Percentiles rank a stretch among this genome's conserved stretches.
Evolutionary conservation across 2,888 invertebrate genomes (phyloP).

Genomic region (Macaria liturata): DNA sequence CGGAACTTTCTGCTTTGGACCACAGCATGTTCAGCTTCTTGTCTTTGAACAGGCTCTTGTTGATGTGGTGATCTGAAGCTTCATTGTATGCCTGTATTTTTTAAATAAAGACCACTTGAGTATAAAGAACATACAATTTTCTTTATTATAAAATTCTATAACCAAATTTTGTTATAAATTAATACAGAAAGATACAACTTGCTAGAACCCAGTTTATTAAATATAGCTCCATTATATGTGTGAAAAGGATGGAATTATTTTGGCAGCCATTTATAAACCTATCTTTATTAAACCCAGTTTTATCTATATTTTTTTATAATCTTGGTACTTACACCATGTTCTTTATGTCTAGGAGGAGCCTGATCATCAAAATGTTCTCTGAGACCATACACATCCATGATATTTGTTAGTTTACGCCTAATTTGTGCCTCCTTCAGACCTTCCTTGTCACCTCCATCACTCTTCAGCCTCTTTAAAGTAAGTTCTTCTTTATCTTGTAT

Average conservation of each 20-base stretch:
- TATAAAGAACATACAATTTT: no score
- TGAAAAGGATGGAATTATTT: no score
- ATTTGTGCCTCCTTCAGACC: conserved; percentile 92
- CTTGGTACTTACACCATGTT: conserved; percentile 73
- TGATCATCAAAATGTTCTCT: conserved; percentile 90
- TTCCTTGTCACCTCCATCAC: conserved; percentile 93
- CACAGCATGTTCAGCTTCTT: conserved; percentile 95
- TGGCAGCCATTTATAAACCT: no score
- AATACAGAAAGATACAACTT: no score
- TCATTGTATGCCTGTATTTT: conserved; percentile 58
- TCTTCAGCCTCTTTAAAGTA: conserved; percentile 90
- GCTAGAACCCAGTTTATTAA: no score
- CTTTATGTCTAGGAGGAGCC: conserved; percentile 83
- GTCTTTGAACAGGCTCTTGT: conserved; percentile 93
- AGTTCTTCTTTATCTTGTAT: conserved; percentile 97
- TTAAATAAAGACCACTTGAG: no score
- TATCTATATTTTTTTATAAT: neutral
- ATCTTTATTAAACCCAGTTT: no score
- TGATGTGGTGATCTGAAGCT: conserved; percentile 84
- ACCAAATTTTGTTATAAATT: no score
- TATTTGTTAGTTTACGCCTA: conserved; percentile 90
- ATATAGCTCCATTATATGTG: no score
- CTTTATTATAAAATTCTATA: no score
- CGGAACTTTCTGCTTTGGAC: conserved; percentile 93
- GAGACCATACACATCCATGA: conserved; percentile 92